phyloP scores from a whole-genome alignment of 30 jellyfish, hydroid and myxozoan species.

The Hydractinia echinata region DNA sequence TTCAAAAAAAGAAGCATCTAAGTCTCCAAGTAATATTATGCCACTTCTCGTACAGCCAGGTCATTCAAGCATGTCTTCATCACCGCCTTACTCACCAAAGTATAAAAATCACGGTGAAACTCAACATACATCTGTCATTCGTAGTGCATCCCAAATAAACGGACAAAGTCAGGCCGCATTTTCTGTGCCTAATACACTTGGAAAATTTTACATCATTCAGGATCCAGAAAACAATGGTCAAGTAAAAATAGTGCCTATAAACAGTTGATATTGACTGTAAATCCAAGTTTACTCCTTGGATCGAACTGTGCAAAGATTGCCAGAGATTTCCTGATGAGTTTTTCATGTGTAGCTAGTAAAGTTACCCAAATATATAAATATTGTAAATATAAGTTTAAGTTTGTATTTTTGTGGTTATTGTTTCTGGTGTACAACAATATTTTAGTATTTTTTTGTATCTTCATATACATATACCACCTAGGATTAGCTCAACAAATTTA shows the following conservation, averaged over 20 bases:
- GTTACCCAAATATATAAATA: no score
- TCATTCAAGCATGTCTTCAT: background rate
- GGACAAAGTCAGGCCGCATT: background rate
- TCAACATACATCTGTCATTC: conserved; percentile 37
- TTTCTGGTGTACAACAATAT: no score
- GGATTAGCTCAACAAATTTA: no score
- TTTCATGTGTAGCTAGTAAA: no score
- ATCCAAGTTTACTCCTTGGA: background rate
- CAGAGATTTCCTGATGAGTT: no score
- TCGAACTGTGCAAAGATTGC: no score
- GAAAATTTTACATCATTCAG: conserved; percentile 28
- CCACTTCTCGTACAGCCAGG: conserved; percentile 24
- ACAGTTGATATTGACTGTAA: background rate
- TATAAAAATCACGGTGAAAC: conserved; percentile 9
- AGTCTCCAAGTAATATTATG: background rate
- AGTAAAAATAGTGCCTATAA: conserved; percentile 34
- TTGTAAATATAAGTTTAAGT: no score
- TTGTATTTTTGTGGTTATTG: no score
- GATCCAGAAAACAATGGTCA: conserved; percentile 38
- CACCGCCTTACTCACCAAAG: conserved; percentile 20
- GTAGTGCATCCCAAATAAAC: background rate
- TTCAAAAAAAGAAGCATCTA: conserved; percentile 6
- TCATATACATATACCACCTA: no score
- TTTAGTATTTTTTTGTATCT: no score
- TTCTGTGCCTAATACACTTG: conserved; percentile 19